Evolutionary conservation across 2,797 vertebrate species (phyloP).

Genomic region (Thamnophis elegans): DNA sequence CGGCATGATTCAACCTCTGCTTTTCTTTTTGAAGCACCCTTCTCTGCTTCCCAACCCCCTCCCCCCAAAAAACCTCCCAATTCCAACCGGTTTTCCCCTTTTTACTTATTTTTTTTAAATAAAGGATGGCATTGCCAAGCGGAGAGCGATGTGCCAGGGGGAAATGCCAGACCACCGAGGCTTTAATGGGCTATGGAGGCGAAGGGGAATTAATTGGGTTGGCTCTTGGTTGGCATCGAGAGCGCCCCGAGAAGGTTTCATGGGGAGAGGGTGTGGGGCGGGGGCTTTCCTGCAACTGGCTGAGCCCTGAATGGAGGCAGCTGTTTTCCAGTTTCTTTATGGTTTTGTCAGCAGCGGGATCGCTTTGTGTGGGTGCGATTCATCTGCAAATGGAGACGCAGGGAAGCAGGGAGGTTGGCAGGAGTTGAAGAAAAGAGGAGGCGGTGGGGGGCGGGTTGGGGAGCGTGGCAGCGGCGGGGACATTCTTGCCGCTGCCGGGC

Average conservation of each 20-base stretch:
- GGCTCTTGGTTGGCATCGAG: constrained; percentile 67
- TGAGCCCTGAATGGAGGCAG: background rate
- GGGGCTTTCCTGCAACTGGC: constrained; percentile 35
- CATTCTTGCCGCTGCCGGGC: no score
- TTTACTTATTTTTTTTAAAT: constrained; percentile 59
- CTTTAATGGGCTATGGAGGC: constrained; percentile 63
- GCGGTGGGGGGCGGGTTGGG: background rate
- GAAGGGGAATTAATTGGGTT: constrained; percentile 73
- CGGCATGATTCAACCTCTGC: constrained; percentile 52
- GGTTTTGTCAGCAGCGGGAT: constrained; percentile 25
- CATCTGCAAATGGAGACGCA: background rate
- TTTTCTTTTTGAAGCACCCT: constrained; percentile 57
- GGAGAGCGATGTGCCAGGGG: constrained; percentile 69
- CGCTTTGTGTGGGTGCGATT: background rate
- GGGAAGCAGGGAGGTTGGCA: background rate
- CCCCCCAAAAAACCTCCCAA: no score
- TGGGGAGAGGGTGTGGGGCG: constrained; percentile 15
- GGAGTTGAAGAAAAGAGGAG: background rate
- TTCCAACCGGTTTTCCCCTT: constrained; percentile 70
- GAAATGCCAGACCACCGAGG: constrained; percentile 64
- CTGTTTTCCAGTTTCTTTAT: constrained; percentile 53
- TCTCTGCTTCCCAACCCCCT: constrained; percentile 27
- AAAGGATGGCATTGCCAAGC: constrained; percentile 68
- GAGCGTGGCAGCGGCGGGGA: no score
- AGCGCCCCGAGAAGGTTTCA: constrained; percentile 55